Conservation (phyloP, 2,113 vertebrate genomes). For the Chlorodrepanis virens region DNA sequence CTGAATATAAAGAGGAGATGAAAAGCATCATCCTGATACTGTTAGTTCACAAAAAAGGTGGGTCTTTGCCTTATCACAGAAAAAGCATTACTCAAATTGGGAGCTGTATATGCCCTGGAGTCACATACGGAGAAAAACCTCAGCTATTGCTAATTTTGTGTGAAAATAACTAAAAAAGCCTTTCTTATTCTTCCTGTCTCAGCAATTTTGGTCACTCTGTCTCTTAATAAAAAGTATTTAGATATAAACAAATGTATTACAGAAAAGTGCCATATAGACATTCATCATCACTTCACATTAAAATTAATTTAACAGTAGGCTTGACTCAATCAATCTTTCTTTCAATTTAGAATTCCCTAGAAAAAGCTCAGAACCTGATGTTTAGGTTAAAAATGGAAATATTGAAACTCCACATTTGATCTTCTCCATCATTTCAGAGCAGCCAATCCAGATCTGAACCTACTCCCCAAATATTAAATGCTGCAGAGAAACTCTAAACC, state of each 20-base stretch:
- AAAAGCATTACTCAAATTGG: not conserved
- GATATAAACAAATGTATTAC: not conserved
- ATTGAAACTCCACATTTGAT: not conserved
- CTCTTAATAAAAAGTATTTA: not conserved
- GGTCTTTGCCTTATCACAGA: not conserved
- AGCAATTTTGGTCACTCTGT: not conserved
- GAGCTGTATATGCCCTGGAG: not conserved
- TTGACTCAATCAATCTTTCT: not conserved
- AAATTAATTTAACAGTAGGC: not conserved
- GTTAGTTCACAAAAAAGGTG: not conserved
- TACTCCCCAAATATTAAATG: rapidly evolving
- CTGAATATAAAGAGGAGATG: not conserved
- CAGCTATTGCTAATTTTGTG: not conserved
- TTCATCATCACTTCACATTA: not conserved
- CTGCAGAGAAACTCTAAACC: not conserved
- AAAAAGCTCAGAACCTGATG: not conserved
- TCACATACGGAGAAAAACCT: not conserved
- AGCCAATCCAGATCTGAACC: not conserved
- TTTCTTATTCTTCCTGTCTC: not conserved
- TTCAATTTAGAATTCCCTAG: not conserved
- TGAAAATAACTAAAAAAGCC: not conserved
- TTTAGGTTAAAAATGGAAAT: not conserved
- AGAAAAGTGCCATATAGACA: not conserved
- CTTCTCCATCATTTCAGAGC: not conserved
- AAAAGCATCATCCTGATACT: not conserved